Evolutionary conservation across 1,140 invertebrate species (phyloP), one percentile per base, ranked within the genome.

Genomic region (Plectrocnemia conspersa): DNA sequence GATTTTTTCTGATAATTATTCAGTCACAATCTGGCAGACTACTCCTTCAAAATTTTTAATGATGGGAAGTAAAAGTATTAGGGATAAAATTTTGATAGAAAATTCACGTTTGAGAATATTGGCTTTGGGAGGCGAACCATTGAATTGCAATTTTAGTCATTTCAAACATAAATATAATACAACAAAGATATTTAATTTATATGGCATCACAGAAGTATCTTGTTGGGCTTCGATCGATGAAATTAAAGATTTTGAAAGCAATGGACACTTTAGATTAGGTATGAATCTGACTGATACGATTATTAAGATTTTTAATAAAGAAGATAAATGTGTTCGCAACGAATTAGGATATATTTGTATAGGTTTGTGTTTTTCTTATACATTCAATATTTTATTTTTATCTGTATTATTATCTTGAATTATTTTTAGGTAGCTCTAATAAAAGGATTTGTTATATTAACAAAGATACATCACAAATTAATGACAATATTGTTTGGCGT

Each of bases 171-270:
- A 58, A 18, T 57, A 68, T 2, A 82, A 78, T 66, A 67, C 64
- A 53, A 83, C 81, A 18, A 73, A 64, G 65, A 70, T 91, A 46
- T 88, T 78, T 68, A 89, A 86, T 69, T 68, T 90, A 44, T 92
- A 91, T 78, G 89, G 89, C 46, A 82, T 89, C 15, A 90, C 88
- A 25, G 89, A 92, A 73, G 77, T 91, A 41, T 91, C 88, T 3
- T 89, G 86, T 67, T 92, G 89, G 89, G 82, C 88, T 1, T 82
- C 81, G 62, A 74, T 80, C 32, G 70, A 76, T 42, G 70, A 81
- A 72, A 67, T 88, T 1, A 58, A 75, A 45, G 65, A 68, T 60
- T 59, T 64, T 18, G 22, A 52, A 3, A 45, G 47, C 29, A 69
- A 72, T 53, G 58, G 64, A 29, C 70, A 76, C 63, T 59, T 76